Evolutionary conservation across 2,797 vertebrate genomes (phyloP), one percentile per base, ranked within the genome.

Genomic region (Cirrhinus molitorella): DNA sequence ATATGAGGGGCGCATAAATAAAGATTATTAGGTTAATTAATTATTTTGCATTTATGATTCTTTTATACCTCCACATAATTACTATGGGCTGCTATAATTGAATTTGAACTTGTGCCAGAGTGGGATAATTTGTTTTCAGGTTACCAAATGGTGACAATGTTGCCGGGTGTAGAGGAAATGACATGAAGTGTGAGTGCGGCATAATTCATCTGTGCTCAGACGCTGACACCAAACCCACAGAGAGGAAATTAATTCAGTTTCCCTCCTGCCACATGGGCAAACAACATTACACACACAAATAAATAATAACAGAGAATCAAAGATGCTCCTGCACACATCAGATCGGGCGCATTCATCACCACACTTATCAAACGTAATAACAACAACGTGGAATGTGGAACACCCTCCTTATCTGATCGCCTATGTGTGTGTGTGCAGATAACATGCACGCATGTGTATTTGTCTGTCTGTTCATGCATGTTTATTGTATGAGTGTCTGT

Each of bases 21-120:
- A 96, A 97, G 94, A 98, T 96, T 96, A 98, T 97, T 97, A 96
- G 95, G 95, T 96, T 96, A 96, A 98, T 98, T 94, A 95, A 97
- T 98, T 96, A 97, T 97, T 98, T 97, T 96, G 94, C 96, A 96
- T 97, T 96, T 97, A 97, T 98, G 96, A 96, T 96, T 96, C 96
- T 95, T 97, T 98, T 97, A 96, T 98, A 96, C 94, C 94, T 94
- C 94, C 93, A 93, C 95, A 96, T 97, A 98, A 98, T 98, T 97
- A 96, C 95, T 94, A 94, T 95, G 94, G 93, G 93, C 95, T 91
- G 93, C 94, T 97, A 96, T 98, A 98, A 98, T 98, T 98, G 97
- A 97, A 97, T 97, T 95, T 97, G 97, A 99, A 96, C 95, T 93
- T 91, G 93, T 96, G 96, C 96, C 96, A 97, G 96, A 94, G 94